Evolutionary conservation across 1,140 invertebrate genomes (phyloP).

Genomic region (Penaeus chinensis): DNA sequence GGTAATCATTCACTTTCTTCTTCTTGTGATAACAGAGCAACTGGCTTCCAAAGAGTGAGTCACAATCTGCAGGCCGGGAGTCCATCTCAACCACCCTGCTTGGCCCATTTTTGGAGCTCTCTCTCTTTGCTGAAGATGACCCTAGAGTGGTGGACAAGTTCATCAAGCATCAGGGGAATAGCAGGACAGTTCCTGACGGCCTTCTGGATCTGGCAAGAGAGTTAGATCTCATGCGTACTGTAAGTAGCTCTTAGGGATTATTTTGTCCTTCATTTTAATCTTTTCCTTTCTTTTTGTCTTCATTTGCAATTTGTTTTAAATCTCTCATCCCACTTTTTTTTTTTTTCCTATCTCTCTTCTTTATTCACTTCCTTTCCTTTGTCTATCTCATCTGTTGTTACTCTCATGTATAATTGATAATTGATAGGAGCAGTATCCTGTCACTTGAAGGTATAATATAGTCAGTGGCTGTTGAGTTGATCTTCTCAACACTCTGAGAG

Average conservation of each 20-base stretch:
- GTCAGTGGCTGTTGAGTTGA: too few relatives aligned
- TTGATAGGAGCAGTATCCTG: too few relatives aligned
- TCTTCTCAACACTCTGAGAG: too few relatives aligned
- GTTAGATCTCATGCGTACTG: conserved; percentile 51
- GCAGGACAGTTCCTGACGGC: conserved; percentile 44
- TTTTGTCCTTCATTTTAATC: conserved; percentile 65
- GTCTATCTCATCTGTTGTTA: too few relatives aligned
- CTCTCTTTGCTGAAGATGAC: conserved; percentile 93
- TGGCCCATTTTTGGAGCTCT: conserved; percentile 89
- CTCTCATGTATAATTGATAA: too few relatives aligned
- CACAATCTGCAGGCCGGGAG: conserved; percentile 82
- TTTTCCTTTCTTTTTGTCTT: not conserved
- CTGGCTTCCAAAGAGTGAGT: conserved; percentile 78
- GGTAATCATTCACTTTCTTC: not conserved
- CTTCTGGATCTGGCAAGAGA: conserved; percentile 51
- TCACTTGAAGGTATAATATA: too few relatives aligned
- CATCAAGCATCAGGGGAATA: conserved; percentile 67
- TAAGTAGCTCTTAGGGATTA: not conserved
- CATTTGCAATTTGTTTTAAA: too few relatives aligned
- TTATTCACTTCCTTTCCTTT: too few relatives aligned
- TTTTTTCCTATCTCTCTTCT: too few relatives aligned
- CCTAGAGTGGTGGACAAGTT: conserved; percentile 80
- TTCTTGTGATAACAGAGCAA: conserved; percentile 72
- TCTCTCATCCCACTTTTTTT: too few relatives aligned
- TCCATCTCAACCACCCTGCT: conserved; percentile 84